Conservation (phyloP, 2,888 invertebrate genomes). For the Steromphala cineraria region DNA sequence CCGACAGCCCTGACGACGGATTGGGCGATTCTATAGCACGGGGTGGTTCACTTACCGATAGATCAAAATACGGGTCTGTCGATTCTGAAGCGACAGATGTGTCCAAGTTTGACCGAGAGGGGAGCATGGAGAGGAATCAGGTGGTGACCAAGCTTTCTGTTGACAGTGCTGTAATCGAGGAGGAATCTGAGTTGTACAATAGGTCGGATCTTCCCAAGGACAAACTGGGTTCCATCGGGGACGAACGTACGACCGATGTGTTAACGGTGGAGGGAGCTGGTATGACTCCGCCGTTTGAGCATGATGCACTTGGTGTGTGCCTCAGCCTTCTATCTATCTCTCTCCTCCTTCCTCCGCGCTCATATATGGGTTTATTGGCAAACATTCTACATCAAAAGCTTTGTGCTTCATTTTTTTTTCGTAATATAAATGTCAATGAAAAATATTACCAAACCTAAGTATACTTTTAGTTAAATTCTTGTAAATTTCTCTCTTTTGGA, state of each 20-base stretch:
- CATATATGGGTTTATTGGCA: not conserved
- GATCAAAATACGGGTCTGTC: constrained; percentile 62
- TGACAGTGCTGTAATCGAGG: constrained; percentile 73
- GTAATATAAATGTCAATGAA: no score
- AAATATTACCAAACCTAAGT: no score
- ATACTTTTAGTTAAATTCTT: no score
- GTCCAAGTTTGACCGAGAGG: constrained; percentile 54
- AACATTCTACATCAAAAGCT: not conserved
- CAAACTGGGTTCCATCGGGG: constrained; percentile 11
- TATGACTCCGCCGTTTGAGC: constrained; percentile 28
- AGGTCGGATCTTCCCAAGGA: not conserved
- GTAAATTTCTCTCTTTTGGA: no score
- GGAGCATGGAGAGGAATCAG: constrained; percentile 54
- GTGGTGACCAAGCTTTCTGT: constrained; percentile 76
- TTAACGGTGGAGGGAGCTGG: constrained; percentile 31
- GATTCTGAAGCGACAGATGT: constrained; percentile 64
- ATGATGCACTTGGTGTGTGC: constrained; percentile 32
- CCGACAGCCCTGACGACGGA: constrained; percentile 72
- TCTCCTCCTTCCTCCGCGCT: not conserved
- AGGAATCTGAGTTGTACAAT: constrained; percentile 18
- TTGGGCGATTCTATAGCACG: constrained; percentile 70
- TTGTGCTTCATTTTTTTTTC: not conserved
- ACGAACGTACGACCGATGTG: constrained; percentile 35
- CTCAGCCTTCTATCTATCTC: not conserved
- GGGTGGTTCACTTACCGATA: constrained; percentile 57